Conservation (phyloP, 2,797 vertebrate genomes). For the Mormyrus proboscirostris region DNA sequence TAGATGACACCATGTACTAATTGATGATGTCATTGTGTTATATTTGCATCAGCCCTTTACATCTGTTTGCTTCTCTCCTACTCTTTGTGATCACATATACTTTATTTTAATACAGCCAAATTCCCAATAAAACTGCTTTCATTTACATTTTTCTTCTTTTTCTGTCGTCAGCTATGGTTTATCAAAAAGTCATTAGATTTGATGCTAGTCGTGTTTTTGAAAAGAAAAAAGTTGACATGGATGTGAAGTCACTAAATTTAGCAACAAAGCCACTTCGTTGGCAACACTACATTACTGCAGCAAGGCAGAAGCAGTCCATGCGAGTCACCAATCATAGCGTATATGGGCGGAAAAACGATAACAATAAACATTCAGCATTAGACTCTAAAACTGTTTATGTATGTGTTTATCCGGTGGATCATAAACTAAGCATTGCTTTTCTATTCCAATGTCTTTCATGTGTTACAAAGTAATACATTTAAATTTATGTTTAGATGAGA, state of each 20-base stretch:
- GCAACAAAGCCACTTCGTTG: not conserved
- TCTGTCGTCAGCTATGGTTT: not conserved
- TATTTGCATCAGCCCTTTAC: not conserved
- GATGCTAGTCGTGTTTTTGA: not conserved
- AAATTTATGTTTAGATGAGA: too few relatives aligned
- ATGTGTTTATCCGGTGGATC: too few relatives aligned
- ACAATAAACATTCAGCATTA: too few relatives aligned
- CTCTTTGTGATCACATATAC: not conserved
- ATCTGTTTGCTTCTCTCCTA: not conserved
- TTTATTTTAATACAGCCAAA: not conserved
- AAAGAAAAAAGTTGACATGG: not conserved
- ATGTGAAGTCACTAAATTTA: not conserved
- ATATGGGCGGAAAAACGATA: too few relatives aligned
- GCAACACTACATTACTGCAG: not conserved
- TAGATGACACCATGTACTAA: not conserved
- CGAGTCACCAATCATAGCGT: not conserved
- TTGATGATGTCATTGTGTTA: not conserved
- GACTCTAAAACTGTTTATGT: too few relatives aligned
- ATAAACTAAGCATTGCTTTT: too few relatives aligned
- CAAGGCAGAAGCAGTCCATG: not conserved
- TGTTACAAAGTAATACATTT: too few relatives aligned
- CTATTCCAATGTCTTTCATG: too few relatives aligned
- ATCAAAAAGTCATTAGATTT: not conserved
- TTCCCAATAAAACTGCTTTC: not conserved
- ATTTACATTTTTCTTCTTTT: not conserved